Percentiles rank a stretch among this genome's conserved stretches.
Evolutionary conservation across 2,888 invertebrate species (phyloP).

Genomic region (Pristionchus fissidentatus): DNA sequence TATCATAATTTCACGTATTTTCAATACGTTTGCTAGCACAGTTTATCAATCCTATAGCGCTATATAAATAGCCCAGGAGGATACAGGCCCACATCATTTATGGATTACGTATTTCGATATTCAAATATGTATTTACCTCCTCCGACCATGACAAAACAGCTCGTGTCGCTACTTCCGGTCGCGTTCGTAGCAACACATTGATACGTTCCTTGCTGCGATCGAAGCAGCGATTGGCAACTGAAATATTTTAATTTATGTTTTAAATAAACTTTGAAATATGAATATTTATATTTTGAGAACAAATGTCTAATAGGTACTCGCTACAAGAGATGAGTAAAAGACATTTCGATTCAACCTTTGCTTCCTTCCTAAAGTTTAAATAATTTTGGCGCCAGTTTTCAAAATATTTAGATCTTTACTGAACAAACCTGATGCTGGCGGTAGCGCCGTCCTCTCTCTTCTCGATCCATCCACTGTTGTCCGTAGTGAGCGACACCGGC

Average conservation of each 20-base stretch:
- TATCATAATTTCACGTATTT: too few species aligned
- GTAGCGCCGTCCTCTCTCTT: constrained; percentile 54
- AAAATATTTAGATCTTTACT: background rate
- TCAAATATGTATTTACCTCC: constrained; percentile 32
- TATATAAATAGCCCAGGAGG: background rate
- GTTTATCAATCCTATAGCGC: background rate
- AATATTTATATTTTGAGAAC: background rate
- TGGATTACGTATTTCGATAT: background rate
- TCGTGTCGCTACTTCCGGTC: constrained; percentile 62
- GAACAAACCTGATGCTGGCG: constrained; percentile 7
- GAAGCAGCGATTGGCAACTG: constrained; percentile 40
- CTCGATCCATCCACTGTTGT: constrained; percentile 62
- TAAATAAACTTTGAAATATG: background rate
- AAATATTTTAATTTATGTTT: background rate
- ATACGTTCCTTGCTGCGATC: constrained; percentile 44
- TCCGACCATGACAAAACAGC: constrained; percentile 69
- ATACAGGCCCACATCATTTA: background rate
- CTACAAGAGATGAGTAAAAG: background rate
- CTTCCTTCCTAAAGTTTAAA: background rate
- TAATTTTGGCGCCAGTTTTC: background rate
- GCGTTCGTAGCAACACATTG: constrained; percentile 67
- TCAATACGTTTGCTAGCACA: too few species aligned
- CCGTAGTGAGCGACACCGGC: constrained; percentile 42
- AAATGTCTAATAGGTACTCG: background rate
- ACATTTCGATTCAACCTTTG: background rate